Evolutionary conservation across 2,888 invertebrate genomes (phyloP), one percentile per base, ranked within the genome.

Genomic region (Pocota personata): DNA sequence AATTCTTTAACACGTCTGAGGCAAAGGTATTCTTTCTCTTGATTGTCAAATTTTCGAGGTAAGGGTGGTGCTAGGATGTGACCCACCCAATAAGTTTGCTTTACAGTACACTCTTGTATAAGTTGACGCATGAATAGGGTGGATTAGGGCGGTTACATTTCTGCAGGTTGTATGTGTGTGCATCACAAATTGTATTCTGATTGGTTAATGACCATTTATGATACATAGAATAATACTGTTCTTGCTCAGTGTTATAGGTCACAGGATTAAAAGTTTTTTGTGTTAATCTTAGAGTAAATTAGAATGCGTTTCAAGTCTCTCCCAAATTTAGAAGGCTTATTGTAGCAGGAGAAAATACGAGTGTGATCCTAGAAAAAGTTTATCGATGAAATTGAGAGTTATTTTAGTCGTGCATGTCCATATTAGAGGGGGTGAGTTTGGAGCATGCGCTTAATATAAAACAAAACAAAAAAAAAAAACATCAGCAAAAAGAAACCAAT

Each of bases 1-100:
- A 90, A 91, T 91, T 91, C 91, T 91, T 90, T 92, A 86, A 50
- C 86, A 82, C 82, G 80, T 86, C 86, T 86, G 86, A 72, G 76
- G 76, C 86, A 82, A 82, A 66, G 50, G 76, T 80, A 72, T 80
- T 82, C 82, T 77, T 82, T 72, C 82, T 82, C 72, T 77, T 67
- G 82, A 82, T 86, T 86, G 86, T 86, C 82, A 77, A 86, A 40
- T 77, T 77, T 72, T 50, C 72, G 66, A 58, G 48, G 46, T 27
- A 62, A 60, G 82, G 86, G 82, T 86, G 86, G 82, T 82, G 37
- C 86, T 30, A 57, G 30, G 43, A 24, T 69, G 12, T 50, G 82
- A 40, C 64, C 86, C 76, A 82, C 86, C 86, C 82, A 52, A 64
- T 32, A 67, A 71, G 66, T 76, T 79, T 32, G 43, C 8, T 16